These are phyloP conservation scores for Neuroterus valhalla DNA, from an alignment of 1,140 invertebrate genomes.

Conservation along the genomic window DNA sequence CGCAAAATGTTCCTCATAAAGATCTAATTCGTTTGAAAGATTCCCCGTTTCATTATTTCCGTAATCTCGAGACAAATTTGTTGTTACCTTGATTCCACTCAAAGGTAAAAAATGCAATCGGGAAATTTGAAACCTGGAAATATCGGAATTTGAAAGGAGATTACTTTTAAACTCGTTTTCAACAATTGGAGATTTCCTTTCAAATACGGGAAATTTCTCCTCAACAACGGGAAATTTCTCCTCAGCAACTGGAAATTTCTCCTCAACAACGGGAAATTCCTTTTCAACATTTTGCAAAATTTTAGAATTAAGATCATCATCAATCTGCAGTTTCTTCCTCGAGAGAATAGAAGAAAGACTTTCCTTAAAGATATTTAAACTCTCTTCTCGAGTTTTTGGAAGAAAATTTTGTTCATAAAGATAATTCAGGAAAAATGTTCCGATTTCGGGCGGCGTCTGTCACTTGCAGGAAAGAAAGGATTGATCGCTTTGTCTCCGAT, in stretches of 20 bases:
- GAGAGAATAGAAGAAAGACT: background rate
- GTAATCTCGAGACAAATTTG: background rate
- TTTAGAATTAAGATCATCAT: background rate
- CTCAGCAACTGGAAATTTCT: background rate
- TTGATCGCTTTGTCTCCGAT: slow-evolving; percentile 79
- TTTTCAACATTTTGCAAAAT: background rate
- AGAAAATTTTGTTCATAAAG: background rate
- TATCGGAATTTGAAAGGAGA: background rate
- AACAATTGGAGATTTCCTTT: background rate
- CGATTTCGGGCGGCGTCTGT: slow-evolving; percentile 45
- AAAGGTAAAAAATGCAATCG: slow-evolving; percentile 11
- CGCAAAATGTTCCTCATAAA: slow-evolving; percentile 32
- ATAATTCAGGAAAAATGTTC: background rate
- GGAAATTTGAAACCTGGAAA: background rate
- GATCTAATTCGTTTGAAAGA: background rate
- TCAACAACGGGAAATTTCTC: background rate
- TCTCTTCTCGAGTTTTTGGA: background rate
- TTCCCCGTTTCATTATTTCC: background rate
- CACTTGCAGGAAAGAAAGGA: slow-evolving; percentile 66
- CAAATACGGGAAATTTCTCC: background rate
- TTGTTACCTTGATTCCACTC: background rate
- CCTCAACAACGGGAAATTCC: background rate
- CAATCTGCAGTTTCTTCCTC: background rate
- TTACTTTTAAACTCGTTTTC: background rate
- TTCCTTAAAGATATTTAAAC: background rate